These are phyloP conservation scores for Cacatua alba DNA, from an alignment of 2,113 vertebrate genomes.

Conservation along the genomic window DNA sequence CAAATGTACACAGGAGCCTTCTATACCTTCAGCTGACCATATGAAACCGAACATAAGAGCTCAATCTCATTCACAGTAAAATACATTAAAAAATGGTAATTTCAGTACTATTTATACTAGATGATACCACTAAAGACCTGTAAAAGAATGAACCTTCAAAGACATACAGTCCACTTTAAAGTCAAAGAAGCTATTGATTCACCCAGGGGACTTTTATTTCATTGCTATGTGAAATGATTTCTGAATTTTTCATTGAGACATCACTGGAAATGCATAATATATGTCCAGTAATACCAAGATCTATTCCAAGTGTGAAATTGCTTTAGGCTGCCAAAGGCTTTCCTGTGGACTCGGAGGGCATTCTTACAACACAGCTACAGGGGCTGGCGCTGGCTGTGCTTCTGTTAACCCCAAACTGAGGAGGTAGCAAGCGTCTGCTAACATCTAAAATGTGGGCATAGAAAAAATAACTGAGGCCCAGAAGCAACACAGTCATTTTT, in stretches of 20 bases:
- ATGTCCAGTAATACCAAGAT: background rate
- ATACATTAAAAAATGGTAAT: background rate
- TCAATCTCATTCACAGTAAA: background rate
- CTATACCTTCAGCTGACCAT: background rate
- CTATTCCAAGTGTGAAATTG: conserved; percentile 43
- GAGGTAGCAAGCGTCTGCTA: background rate
- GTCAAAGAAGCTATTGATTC: conserved; percentile 25
- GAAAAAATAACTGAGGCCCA: background rate
- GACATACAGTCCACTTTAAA: background rate
- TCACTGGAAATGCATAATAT: conserved; percentile 10
- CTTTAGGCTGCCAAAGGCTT: conserved; percentile 26
- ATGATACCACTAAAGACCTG: background rate
- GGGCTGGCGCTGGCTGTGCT: background rate
- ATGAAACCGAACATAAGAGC: background rate
- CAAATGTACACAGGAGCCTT: background rate
- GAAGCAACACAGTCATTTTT: background rate
- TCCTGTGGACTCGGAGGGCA: background rate
- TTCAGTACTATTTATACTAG: background rate
- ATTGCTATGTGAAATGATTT: conserved; percentile 1
- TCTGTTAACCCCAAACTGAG: background rate
- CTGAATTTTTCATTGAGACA: background rate
- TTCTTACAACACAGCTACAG: background rate
- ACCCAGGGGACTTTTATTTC: background rate
- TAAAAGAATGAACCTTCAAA: background rate
- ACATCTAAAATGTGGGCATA: background rate